Base-by-base conservation (phyloP, 2,113 vertebrate species). In the cattle (Bos taurus) region DNA sequence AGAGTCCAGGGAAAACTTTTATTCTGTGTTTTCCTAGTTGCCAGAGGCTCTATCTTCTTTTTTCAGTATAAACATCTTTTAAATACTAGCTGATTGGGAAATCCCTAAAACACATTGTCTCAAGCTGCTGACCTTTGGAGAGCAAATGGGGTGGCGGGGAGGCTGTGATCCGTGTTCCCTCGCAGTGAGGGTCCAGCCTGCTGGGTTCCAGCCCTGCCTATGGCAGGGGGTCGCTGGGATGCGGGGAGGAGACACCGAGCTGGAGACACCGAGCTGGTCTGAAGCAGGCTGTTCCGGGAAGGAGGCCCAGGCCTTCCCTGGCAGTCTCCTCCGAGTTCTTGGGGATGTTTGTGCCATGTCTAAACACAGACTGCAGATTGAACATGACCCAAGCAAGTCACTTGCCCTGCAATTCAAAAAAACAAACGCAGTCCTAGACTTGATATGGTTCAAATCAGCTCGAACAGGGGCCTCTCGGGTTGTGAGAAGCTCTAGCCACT, bases 121-220 rank as follows among this genome's bases (percentile, higher is more conserved):
- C 26, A 5, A 83, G 95, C 90, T 52, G 25, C 36, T 90, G 94
- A 96, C 97, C 95, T 97, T 85, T 74, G 93, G 90, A 93, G 57
- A 96, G 82, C 67, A 78, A 89, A 93, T 91, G 89, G 91, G 25
- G 93, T 12, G 57, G 89, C 94, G 71, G 88, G 74, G 86, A 91
- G 94, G 33, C 21, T 77, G 67, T 40, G 80, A 91, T 43, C 26
- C 6, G n/a, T 16, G 52, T 62, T 1, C 15, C 13, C 60, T 85
- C 25, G 36, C 74, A 9, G 2, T 3, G 25, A 50, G 54, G 89
- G 96, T 97, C 90, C 90, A 12, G 56, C 56, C 62, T 33, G 36
- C 94, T 94, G 56, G 48, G 98, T 80, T 84, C 48, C 52, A 59
- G 59, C 46, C 77, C 57, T 16, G 74, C 19, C 7, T 7, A 2